Evolutionary conservation across 2,113 vertebrate genomes (phyloP).

Genomic region (Holacanthus passer): DNA sequence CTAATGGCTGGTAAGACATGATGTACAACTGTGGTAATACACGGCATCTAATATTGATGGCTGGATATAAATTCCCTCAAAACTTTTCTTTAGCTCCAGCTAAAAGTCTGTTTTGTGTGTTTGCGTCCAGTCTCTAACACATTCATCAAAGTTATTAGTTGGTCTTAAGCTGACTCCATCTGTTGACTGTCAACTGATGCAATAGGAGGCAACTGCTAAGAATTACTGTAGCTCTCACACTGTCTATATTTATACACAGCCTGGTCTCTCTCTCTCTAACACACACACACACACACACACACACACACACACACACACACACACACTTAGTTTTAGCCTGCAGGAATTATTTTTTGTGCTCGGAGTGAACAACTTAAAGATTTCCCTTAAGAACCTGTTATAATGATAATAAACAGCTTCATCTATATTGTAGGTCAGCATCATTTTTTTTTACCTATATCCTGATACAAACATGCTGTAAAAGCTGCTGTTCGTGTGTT

Average conservation of each 20-base stretch:
- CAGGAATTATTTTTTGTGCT: slow-evolving; percentile 28
- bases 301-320: slow-evolving; percentile 19
- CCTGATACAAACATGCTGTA: background rate
- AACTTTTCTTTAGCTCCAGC: background rate
- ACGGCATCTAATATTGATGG: background rate
- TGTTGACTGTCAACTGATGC: slow-evolving; percentile 75
- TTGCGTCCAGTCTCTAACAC: slow-evolving; percentile 37
- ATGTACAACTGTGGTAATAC: background rate
- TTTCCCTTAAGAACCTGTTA: slow-evolving; percentile 17
- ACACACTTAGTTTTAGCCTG: background rate
- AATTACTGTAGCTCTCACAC: slow-evolving; percentile 39
- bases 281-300: slow-evolving; percentile 12
- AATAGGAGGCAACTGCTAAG: slow-evolving; percentile 67
- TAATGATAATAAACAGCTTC: slow-evolving; percentile 14
- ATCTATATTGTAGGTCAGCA: slow-evolving; percentile 21
- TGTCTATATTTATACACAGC: slow-evolving; percentile 52
- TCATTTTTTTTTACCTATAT: slow-evolving; percentile 11
- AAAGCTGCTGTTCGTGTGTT: background rate
- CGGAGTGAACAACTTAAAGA: slow-evolving; percentile 23
- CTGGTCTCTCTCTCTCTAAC: slow-evolving; percentile 4
- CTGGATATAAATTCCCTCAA: background rate
- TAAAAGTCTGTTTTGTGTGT: slow-evolving; percentile 39
- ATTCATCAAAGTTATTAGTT: slow-evolving; percentile 56
- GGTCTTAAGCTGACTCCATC: slow-evolving; percentile 65
- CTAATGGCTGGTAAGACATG: background rate